phyloP scores from a whole-genome alignment of 2,888 invertebrate genomes.

The Acanthosepion lycidas region DNA sequence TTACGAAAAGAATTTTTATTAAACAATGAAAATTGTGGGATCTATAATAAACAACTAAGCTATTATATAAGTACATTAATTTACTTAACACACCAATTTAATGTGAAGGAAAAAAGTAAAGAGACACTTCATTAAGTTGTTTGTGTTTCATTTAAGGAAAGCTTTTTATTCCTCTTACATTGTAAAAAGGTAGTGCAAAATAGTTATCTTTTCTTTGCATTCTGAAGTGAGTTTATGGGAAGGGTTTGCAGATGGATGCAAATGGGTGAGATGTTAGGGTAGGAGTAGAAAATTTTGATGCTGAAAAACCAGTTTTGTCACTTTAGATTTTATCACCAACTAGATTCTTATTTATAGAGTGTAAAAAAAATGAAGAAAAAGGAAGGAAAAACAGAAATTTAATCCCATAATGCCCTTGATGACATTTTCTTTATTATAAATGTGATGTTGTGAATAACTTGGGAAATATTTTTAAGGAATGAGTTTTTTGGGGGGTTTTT shows the following conservation, averaged over 20 bases:
- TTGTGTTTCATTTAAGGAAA: neutral
- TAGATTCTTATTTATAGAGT: neutral
- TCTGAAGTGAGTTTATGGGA: neutral
- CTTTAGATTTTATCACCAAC: neutral
- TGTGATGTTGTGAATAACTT: too few relatives aligned
- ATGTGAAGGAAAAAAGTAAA: neutral
- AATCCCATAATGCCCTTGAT: too few relatives aligned
- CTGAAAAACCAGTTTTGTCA: neutral
- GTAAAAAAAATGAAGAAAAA: neutral
- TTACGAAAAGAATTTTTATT: too few relatives aligned
- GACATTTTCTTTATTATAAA: too few relatives aligned
- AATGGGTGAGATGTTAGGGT: neutral
- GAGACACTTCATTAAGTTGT: neutral
- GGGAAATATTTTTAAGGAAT: too few relatives aligned
- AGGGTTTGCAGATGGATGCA: neutral
- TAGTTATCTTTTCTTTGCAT: neutral
- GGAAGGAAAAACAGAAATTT: too few relatives aligned
- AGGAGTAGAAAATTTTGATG: neutral
- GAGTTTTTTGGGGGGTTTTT: too few relatives aligned
- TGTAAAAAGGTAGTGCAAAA: neutral
- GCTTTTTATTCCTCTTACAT: neutral
- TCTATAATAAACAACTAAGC: neutral
- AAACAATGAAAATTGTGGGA: too few relatives aligned
- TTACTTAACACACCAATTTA: neutral
- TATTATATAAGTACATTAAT: neutral